A percentile compares a stretch with the other conserved stretches of the same genome.
Conservation (phyloP, 2,888 invertebrate genomes). For the Volucella zonaria region DNA sequence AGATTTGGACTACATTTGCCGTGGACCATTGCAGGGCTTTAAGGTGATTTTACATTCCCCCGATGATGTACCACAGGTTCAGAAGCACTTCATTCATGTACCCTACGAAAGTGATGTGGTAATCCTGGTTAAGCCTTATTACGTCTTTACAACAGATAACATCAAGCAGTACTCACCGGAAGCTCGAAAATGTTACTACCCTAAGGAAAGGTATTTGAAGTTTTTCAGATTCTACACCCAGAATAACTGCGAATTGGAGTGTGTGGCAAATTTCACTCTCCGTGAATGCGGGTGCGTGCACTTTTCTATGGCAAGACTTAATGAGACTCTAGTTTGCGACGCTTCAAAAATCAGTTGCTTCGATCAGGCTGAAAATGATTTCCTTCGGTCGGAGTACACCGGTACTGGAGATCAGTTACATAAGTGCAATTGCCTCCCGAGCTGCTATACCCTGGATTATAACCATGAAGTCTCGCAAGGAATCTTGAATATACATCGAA, state of each 20-base stretch:
- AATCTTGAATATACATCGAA: not conserved
- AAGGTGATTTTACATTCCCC: slow-evolving; percentile 88
- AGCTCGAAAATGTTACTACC: slow-evolving; percentile 87
- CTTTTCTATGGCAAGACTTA: slow-evolving; percentile 86
- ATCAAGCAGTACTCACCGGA: slow-evolving; percentile 84
- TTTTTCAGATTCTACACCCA: slow-evolving; percentile 88
- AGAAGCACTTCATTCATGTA: slow-evolving; percentile 87
- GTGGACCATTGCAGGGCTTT: slow-evolving; percentile 89
- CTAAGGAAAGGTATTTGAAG: slow-evolving; percentile 85
- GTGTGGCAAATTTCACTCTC: slow-evolving; percentile 87
- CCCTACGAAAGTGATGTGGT: slow-evolving; percentile 87
- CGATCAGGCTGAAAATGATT: slow-evolving; percentile 78
- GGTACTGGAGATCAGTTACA: slow-evolving; percentile 53
- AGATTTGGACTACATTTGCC: slow-evolving; percentile 88
- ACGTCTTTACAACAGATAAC: slow-evolving; percentile 88
- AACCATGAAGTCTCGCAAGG: slow-evolving; percentile 12
- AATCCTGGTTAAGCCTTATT: slow-evolving; percentile 87
- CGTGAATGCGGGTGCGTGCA: slow-evolving; percentile 86
- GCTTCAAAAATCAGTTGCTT: slow-evolving; percentile 81
- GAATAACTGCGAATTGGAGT: slow-evolving; percentile 88
- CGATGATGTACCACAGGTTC: slow-evolving; percentile 86
- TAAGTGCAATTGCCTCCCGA: slow-evolving; percentile 20
- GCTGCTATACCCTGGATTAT: slow-evolving; percentile 9
- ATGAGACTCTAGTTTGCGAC: slow-evolving; percentile 80
- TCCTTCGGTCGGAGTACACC: slow-evolving; percentile 78